These are phyloP conservation scores for Sebastes minor DNA, from an alignment of 2,797 vertebrate species.

Conservation along the genomic window DNA sequence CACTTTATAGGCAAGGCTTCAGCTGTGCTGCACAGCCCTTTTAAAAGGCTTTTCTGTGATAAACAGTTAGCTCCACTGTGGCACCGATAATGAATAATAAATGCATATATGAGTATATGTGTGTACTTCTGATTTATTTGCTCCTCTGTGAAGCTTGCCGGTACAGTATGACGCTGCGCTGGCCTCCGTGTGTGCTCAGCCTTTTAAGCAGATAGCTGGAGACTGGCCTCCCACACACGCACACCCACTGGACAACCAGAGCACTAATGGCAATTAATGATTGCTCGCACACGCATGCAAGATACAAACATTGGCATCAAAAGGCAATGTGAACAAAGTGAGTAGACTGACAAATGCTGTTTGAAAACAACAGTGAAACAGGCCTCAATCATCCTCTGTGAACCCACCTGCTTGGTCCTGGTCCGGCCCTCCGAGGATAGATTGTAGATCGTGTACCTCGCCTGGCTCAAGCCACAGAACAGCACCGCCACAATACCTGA, in stretches of 20 bases:
- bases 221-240: conserved; percentile 60
- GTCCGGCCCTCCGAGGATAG: conserved; percentile 83
- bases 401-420: conserved; percentile 85
- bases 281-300: background rate
- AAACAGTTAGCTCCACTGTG: conserved; percentile 57
- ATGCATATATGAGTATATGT: conserved; percentile 61
- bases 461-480: conserved; percentile 89
- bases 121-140: conserved; percentile 61
- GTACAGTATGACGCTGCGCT: conserved; percentile 30
- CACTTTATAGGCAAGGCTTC: conserved; percentile 41
- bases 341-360: background rate
- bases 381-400: background rate
- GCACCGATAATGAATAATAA: conserved; percentile 73
- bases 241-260: conserved; percentile 34
- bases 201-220: conserved; percentile 62
- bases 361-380: conserved; percentile 13
- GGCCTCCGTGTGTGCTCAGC: conserved; percentile 51
- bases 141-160: conserved; percentile 41
- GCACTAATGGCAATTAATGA: conserved; percentile 64
- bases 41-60: conserved; percentile 62
- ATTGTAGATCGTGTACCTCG: conserved; percentile 89
- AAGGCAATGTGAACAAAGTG: conserved; percentile 18
- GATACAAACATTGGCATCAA: conserved; percentile 17
- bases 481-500: conserved; percentile 89
- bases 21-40: conserved; percentile 18